Percentiles rank a stretch among this genome's conserved stretches.
Conservation (phyloP, 23 tunicate species). For the Aplidium turbinatum region DNA sequence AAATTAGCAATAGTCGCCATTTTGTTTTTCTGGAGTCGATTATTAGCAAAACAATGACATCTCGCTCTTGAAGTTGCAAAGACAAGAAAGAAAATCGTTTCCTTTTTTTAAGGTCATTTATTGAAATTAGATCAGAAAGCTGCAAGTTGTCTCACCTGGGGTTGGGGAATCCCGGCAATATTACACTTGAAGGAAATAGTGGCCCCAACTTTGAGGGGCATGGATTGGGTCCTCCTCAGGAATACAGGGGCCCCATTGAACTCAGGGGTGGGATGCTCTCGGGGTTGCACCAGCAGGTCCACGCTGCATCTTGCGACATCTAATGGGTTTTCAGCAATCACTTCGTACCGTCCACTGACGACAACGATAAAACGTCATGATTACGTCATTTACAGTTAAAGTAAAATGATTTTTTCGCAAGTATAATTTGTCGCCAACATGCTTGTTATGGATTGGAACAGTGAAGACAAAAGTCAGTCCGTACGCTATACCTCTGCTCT, state of each 20-base stretch:
- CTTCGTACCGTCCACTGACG: conserved; percentile 51
- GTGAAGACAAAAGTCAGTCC: background rate
- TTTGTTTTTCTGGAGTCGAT: no score
- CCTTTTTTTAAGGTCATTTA: no score
- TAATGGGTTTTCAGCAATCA: conserved; percentile 42
- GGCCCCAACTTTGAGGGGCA: conserved; percentile 17
- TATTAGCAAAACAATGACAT: no score
- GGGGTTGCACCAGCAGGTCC: conserved; percentile 45
- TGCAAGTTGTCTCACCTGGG: conserved; percentile 40
- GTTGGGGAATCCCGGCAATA: conserved; percentile 51
- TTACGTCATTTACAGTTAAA: no score
- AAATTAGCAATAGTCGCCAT: background rate
- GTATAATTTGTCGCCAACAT: background rate
- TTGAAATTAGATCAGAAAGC: no score
- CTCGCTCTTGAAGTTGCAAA: no score
- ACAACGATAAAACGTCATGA: background rate
- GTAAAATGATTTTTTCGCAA: no score
- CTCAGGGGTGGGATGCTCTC: conserved; percentile 43
- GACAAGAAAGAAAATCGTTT: no score
- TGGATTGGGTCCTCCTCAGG: conserved; percentile 40
- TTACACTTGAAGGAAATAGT: conserved; percentile 44
- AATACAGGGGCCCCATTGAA: conserved; percentile 67
- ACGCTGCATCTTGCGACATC: conserved; percentile 43
- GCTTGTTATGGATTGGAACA: background rate
- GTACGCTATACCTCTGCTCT: no score